Conservation (phyloP, 2,797 vertebrate species). For the Florisuga fusca region DNA sequence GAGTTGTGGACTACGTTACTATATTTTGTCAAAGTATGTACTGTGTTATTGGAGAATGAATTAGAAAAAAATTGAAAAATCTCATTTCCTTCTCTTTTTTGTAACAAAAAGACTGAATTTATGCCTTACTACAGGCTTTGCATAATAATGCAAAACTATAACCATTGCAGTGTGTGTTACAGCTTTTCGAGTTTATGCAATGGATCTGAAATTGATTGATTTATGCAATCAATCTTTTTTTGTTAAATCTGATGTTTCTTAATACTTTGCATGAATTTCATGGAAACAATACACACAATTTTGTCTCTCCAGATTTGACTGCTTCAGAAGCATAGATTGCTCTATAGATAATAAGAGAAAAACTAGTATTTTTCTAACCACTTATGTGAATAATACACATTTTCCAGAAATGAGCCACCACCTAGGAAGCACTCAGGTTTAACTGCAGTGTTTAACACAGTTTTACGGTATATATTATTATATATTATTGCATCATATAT, state of each 20-base stretch:
- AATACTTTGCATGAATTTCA: constrained; percentile 68
- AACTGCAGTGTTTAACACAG: not conserved
- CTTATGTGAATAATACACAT: not conserved
- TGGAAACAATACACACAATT: constrained; percentile 41
- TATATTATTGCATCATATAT: too few relatives aligned
- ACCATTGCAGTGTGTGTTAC: not conserved
- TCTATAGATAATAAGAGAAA: not conserved
- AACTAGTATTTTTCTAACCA: not conserved
- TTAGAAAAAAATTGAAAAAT: not conserved
- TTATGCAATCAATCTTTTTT: not conserved
- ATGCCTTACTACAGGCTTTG: not conserved
- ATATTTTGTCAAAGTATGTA: not conserved
- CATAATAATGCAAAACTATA: constrained; percentile 4
- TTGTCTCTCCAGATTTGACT: not conserved
- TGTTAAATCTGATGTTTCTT: constrained; percentile 1
- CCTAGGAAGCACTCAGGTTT: not conserved
- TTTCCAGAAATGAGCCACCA: not conserved
- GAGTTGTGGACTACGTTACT: not conserved
- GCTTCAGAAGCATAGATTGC: not conserved
- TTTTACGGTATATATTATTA: not conserved
- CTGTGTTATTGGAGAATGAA: constrained; percentile 29
- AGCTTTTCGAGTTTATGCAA: not conserved
- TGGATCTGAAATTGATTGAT: not conserved
- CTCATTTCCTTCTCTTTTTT: constrained; percentile 33
- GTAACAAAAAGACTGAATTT: not conserved